phyloP scores from a whole-genome alignment of 2,797 vertebrate species.

The Buphagus erythrorhynchus region DNA sequence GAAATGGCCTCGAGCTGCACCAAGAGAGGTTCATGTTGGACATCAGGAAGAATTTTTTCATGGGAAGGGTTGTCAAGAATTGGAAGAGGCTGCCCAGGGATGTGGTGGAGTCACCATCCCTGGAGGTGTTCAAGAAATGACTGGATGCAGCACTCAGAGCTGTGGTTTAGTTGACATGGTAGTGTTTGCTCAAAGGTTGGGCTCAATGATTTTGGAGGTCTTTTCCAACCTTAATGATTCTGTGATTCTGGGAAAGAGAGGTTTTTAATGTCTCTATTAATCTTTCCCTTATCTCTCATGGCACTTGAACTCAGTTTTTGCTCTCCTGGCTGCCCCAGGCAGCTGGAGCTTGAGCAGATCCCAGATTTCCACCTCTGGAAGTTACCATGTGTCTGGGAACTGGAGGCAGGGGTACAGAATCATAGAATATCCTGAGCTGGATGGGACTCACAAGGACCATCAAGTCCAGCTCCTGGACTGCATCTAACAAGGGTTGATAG shows the following conservation, averaged over 20 bases:
- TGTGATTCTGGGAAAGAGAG: neutral
- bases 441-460: neutral
- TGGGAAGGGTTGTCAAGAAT: neutral
- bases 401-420: neutral
- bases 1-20: neutral
- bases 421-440: neutral
- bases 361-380: neutral
- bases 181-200: neutral
- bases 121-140: neutral
- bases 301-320: neutral
- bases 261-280: neutral
- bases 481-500: neutral
- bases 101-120: neutral
- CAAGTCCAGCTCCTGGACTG: neutral
- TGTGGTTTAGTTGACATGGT: neutral
- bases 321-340: neutral
- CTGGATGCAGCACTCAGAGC: neutral
- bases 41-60: neutral
- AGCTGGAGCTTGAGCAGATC: neutral
- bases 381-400: neutral
- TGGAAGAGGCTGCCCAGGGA: neutral
- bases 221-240: neutral
- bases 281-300: rapidly evolving
- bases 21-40: neutral
- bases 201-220: rapidly evolving